Conservation (phyloP, 1,140 invertebrate species). For the Ditylenchus dipsaci region DNA sequence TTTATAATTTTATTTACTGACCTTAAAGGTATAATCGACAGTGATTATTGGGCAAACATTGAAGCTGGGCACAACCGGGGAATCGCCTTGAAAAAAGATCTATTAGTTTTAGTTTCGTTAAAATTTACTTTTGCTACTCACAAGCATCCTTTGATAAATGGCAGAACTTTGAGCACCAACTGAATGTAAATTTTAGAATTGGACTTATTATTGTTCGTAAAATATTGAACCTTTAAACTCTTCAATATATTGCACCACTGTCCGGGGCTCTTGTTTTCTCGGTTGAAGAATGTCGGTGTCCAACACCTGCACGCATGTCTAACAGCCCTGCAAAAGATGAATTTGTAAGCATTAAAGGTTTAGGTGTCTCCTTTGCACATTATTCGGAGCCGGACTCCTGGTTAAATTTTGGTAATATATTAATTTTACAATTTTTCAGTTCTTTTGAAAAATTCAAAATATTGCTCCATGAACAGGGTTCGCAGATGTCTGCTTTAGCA, state of each 20-base stretch:
- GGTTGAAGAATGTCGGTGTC: background rate
- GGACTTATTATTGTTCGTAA: too few relatives aligned
- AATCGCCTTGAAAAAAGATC: background rate
- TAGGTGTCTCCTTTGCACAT: too few relatives aligned
- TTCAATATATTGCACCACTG: slow-evolving; percentile 14
- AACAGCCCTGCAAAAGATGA: too few relatives aligned
- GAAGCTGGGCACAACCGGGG: slow-evolving; percentile 19
- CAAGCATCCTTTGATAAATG: background rate
- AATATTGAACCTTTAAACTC: slow-evolving; percentile 18
- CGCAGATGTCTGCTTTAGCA: too few relatives aligned
- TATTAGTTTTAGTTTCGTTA: background rate
- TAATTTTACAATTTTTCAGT: too few relatives aligned
- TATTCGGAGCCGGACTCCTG: too few relatives aligned
- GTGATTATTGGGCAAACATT: slow-evolving; percentile 22
- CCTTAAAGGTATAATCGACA: slow-evolving; percentile 21
- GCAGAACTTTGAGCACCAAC: background rate
- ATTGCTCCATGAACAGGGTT: too few relatives aligned
- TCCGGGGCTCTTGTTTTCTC: slow-evolving; percentile 10
- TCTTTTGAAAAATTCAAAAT: too few relatives aligned
- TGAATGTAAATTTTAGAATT: too few relatives aligned
- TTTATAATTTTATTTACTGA: background rate
- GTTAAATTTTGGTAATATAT: too few relatives aligned
- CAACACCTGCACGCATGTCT: background rate
- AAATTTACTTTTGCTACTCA: background rate
- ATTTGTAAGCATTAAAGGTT: too few relatives aligned